phyloP scores from a whole-genome alignment of 2,797 vertebrate species.

The Todus mexicanus region DNA sequence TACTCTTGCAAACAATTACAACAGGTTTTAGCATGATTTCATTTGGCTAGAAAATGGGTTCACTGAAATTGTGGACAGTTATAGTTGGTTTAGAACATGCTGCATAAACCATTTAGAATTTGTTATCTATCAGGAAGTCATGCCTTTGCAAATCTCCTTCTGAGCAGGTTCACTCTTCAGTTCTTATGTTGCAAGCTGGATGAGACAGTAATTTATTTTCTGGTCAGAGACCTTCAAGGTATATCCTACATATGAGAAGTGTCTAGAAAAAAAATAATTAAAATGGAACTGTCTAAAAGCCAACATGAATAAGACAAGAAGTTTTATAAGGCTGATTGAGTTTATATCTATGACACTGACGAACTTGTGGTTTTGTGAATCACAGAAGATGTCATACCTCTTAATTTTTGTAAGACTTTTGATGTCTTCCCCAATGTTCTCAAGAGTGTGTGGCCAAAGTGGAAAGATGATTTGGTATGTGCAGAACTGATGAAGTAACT shows the following conservation, averaged over 20 bases:
- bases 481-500: background rate
- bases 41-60: background rate
- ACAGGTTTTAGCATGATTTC: background rate
- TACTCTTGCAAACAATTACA: background rate
- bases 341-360: background rate
- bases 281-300: background rate
- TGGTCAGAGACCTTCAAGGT: background rate
- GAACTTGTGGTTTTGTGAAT: background rate
- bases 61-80: background rate
- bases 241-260: background rate
- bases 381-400: background rate
- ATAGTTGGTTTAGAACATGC: background rate
- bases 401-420: background rate
- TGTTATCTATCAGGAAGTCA: background rate
- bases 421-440: fast-evolving
- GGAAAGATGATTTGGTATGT: background rate
- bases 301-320: background rate
- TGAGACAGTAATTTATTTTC: background rate
- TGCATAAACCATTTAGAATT: background rate
- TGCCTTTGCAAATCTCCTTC: background rate
- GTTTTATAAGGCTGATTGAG: background rate
- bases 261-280: background rate
- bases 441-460: background rate
- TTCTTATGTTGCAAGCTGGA: background rate
- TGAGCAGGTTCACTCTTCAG: background rate